phyloP scores from a whole-genome alignment of 2,113 vertebrate genomes.

The Apaloderma vittatum region DNA sequence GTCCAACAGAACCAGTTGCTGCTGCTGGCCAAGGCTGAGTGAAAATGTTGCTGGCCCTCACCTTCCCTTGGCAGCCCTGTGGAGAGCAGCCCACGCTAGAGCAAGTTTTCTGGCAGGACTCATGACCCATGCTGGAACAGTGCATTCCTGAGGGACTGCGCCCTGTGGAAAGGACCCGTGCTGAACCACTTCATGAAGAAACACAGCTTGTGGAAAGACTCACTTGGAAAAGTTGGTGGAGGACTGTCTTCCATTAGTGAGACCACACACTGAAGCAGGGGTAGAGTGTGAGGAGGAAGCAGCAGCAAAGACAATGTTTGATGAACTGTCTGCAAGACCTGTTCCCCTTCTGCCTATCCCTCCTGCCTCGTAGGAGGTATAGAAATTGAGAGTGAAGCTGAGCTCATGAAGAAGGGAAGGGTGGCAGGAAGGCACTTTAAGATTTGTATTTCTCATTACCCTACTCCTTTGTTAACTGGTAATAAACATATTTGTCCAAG shows the following conservation, averaged over 20 bases:
- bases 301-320: rapidly evolving
- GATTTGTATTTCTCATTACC: not conserved
- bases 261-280: rapidly evolving
- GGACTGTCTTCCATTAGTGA: rapidly evolving
- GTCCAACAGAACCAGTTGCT: not conserved
- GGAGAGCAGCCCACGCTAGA: not conserved
- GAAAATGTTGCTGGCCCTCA: not conserved
- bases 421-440: not conserved
- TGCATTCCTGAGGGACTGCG: not conserved
- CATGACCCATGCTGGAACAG: not conserved
- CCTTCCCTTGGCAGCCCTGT: not conserved
- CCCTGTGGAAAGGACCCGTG: rapidly evolving
- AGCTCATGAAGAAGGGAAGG: not conserved
- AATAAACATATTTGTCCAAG: not conserved
- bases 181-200: not conserved
- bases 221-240: not conserved
- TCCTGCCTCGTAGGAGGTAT: rapidly evolving
- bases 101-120: not conserved
- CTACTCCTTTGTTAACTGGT: not conserved
- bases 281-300: rapidly evolving
- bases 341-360: not conserved
- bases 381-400: not conserved
- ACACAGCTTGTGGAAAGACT: not conserved
- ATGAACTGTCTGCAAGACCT: not conserved
- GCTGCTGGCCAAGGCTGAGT: not conserved